Conservation (phyloP, 2,888 invertebrate genomes). For the Drosophila subquinaria region DNA sequence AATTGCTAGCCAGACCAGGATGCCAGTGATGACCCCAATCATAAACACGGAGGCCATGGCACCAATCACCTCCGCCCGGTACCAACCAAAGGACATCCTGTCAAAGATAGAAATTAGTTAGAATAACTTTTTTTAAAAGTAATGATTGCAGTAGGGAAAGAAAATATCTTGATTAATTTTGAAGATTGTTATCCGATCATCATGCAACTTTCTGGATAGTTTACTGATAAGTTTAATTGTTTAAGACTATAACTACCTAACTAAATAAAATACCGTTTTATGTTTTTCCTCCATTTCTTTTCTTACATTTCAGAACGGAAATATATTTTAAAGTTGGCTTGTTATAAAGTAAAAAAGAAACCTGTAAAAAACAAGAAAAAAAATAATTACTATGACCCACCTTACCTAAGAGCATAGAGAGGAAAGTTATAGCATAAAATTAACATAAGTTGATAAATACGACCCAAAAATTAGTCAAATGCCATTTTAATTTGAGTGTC, state of each 20-base stretch:
- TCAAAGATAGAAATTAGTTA: slow-evolving; percentile 42
- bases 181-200: background rate
- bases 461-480: slow-evolving; percentile 73
- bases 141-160: slow-evolving; percentile 4
- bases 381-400: background rate
- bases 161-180: background rate
- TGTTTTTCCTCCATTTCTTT: no score
- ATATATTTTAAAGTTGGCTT: background rate
- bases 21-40: slow-evolving; percentile 99
- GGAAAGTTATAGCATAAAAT: slow-evolving; percentile 42
- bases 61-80: slow-evolving; percentile 98
- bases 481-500: no score
- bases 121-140: slow-evolving; percentile 8
- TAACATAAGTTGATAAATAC: slow-evolving; percentile 74
- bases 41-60: slow-evolving; percentile 97
- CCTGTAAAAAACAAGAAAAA: background rate
- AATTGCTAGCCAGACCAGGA: slow-evolving; percentile 97
- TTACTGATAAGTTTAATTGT: no score
- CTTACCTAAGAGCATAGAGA: background rate
- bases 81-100: slow-evolving; percentile 97
- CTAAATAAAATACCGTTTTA: no score
- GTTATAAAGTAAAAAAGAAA: background rate
- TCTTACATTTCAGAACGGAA: no score
- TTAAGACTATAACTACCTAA: no score
- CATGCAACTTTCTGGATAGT: background rate